Conservation (phyloP, 1,140 invertebrate genomes). For the Cyclargus thomasi region DNA sequence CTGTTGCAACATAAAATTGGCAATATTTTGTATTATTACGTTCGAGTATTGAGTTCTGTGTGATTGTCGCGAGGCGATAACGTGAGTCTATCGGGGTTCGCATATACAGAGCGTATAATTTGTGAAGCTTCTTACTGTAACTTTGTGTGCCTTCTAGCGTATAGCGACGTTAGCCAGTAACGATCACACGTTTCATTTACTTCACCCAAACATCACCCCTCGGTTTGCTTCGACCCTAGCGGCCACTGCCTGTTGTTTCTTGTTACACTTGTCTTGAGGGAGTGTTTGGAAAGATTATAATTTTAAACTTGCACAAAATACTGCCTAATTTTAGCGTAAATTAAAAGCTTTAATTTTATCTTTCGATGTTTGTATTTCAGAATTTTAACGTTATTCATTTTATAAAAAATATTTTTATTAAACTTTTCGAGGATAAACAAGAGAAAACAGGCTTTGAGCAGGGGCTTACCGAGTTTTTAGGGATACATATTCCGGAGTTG, state of each 20-base stretch:
- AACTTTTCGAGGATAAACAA: background rate
- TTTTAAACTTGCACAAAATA: background rate
- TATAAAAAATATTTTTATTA: background rate
- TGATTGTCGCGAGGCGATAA: constrained; percentile 30
- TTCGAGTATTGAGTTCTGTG: constrained; percentile 55
- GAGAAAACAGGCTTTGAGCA: background rate
- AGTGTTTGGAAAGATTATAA: background rate
- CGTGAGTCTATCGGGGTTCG: constrained; percentile 20
- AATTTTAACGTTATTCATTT: background rate
- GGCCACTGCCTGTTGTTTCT: background rate
- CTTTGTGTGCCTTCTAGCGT: constrained; percentile 74
- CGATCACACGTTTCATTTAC: constrained; percentile 39
- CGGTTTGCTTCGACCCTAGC: background rate
- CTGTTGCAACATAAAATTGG: constrained; percentile 73
- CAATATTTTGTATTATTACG: constrained; percentile 72
- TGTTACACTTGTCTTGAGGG: background rate
- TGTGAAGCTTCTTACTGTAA: constrained; percentile 72
- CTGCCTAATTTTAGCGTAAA: background rate
- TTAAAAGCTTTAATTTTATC: background rate
- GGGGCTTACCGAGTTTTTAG: background rate
- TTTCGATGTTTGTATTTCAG: background rate
- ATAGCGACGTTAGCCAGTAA: constrained; percentile 67
- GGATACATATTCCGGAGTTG: constrained; percentile 1
- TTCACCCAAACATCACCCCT: constrained; percentile 5
- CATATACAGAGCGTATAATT: constrained; percentile 39